A percentile compares a stretch with the other conserved stretches of the same genome.
phyloP scores from a whole-genome alignment of 30 jellyfish, hydroid and myxozoan genomes.

The Aurelia sp. region DNA sequence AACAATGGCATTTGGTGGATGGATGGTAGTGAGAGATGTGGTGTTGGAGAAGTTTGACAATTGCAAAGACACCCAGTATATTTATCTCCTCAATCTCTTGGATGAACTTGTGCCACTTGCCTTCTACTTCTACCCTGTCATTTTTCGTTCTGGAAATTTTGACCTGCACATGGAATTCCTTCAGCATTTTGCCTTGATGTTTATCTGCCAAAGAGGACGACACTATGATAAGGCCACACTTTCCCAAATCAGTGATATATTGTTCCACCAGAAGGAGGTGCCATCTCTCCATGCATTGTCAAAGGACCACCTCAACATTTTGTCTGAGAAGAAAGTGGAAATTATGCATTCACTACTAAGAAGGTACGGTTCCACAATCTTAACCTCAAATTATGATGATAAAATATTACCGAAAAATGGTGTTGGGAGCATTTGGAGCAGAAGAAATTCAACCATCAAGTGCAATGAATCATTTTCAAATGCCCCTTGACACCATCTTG shows the following conservation, averaged over 20 bases:
- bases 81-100: background rate
- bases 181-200: background rate
- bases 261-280: background rate
- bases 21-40: slow-evolving; percentile 13
- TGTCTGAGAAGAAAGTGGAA: slow-evolving; percentile 20
- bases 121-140: slow-evolving; percentile 12
- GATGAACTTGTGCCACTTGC: slow-evolving; percentile 3
- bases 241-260: slow-evolving; percentile 34
- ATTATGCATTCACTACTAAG: slow-evolving; percentile 2
- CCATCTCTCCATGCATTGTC: slow-evolving; percentile 25
- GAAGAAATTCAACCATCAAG: no score
- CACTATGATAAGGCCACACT: slow-evolving; percentile 31
- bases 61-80: background rate
- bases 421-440: no score
- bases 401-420: no score
- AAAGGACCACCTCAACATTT: background rate
- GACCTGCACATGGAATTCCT: slow-evolving; percentile 6
- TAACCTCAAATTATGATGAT: no score
- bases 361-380: background rate
- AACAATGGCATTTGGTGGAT: slow-evolving; percentile 37
- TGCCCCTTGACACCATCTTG: no score
- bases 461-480: no score
- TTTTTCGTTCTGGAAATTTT: background rate
- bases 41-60: background rate
- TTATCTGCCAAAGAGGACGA: slow-evolving; percentile 7